Evolutionary conservation across 2,113 vertebrate species (phyloP).

Genomic region (Elgaria multicarinata): DNA sequence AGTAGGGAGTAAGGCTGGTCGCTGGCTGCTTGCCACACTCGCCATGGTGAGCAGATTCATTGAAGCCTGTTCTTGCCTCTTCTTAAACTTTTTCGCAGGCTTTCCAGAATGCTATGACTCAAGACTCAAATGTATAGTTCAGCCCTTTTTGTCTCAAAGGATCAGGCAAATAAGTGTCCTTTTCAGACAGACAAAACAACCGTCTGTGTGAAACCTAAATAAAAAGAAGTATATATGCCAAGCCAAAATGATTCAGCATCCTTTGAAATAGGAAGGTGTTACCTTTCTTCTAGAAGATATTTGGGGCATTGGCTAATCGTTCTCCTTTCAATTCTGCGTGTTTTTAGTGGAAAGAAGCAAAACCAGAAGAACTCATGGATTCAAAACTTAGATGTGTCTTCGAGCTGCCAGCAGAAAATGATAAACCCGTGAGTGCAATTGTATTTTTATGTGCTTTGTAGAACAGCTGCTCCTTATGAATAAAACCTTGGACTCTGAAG

Average conservation of each 20-base stretch:
- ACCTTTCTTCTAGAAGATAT: neutral
- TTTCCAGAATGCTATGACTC: neutral
- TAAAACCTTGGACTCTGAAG: constrained; percentile 23
- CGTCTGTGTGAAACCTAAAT: neutral
- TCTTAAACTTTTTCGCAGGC: neutral
- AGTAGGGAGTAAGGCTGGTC: neutral
- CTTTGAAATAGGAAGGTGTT: neutral
- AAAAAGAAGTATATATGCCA: neutral
- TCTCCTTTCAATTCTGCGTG: neutral
- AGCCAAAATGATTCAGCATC: neutral
- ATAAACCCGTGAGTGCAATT: constrained; percentile 90
- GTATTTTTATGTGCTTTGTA: constrained; percentile 35
- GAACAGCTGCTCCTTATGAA: constrained; percentile 17
- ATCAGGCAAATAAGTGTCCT: neutral
- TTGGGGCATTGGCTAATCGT: neutral
- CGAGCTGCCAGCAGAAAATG: constrained; percentile 94
- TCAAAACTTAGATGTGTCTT: constrained; percentile 99
- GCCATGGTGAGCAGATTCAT: neutral
- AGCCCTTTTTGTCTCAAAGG: neutral
- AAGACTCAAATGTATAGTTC: neutral
- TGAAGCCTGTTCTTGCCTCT: constrained; percentile 38
- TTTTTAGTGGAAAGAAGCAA: constrained; percentile 98
- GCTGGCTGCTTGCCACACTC: too few species aligned
- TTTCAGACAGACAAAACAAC: neutral
- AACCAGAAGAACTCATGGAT: constrained; percentile 98